Percentiles rank a stretch among this genome's conserved stretches.
Conservation (phyloP, 2,113 vertebrate genomes). For the Thalassoma bifasciatum region DNA sequence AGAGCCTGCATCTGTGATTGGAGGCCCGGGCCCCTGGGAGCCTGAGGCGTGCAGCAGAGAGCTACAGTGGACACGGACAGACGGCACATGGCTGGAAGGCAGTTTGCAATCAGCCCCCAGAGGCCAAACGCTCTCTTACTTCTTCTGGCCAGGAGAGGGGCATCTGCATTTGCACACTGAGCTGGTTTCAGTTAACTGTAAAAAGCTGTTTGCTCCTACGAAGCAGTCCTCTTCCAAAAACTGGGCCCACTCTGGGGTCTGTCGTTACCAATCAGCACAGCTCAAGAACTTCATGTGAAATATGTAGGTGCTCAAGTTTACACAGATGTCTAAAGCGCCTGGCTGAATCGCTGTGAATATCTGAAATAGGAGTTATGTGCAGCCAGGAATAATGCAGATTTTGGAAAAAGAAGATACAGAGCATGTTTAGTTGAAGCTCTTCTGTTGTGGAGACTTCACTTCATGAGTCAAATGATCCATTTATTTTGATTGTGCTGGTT, state of each 20-base stretch:
- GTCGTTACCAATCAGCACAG: conserved; percentile 26
- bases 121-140: conserved; percentile 40
- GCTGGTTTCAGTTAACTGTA: conserved; percentile 62
- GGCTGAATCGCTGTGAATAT: background rate
- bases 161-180: conserved; percentile 47
- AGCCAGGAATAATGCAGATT: background rate
- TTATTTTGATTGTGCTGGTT: conserved; percentile 34
- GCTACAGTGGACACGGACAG: conserved; percentile 49
- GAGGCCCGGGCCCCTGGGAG: conserved; percentile 51
- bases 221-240: conserved; percentile 19
- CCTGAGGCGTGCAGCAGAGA: conserved; percentile 30
- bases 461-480: conserved; percentile 46
- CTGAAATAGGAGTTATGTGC: background rate
- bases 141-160: conserved; percentile 48
- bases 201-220: conserved; percentile 50
- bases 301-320: conserved; percentile 7
- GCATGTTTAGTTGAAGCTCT: background rate
- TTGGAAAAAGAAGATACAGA: background rate
- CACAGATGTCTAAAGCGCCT: background rate
- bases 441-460: conserved; percentile 6
- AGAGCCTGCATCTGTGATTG: conserved; percentile 43
- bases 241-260: conserved; percentile 9
- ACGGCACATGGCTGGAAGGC: conserved; percentile 19
- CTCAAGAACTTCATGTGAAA: conserved; percentile 9
- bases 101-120: conserved; percentile 54